Base-by-base conservation (phyloP, 2,797 vertebrate species). In the Setipinna tenuifilis region DNA sequence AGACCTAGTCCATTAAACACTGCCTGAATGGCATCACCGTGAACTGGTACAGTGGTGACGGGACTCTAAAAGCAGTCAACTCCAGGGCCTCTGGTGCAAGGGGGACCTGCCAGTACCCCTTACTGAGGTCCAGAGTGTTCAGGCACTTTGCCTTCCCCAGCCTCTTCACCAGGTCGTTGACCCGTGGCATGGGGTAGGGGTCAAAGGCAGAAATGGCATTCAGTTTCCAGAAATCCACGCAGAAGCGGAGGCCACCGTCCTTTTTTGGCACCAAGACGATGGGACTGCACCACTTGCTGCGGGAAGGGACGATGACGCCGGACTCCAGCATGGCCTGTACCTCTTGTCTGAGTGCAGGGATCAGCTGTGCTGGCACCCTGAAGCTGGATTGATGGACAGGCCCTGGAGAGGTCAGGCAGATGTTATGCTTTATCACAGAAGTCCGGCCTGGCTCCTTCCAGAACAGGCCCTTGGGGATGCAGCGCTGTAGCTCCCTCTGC, bases 251-350 rank as follows among this genome's bases (percentile, higher is more conserved):
- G 3, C 57, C 57, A 59, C 57, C 57, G 3, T 59, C 57, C 14
- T 59, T 59, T 14, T n/a, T n/a, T n/a, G n/a, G n/a, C n/a, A n/a
- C n/a, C n/a, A n/a, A n/a, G 57, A 59, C 19, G 21, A 58, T n/a
- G n/a, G 78, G 78, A 31, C 78, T 81, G 6, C 78, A 19, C 80
- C 44, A 81, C 78, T 82, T 25, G 14, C 41, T 82, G 41, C n/a
- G 10, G 0, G 35, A 82, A 16, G 44, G 16, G 11, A 16, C 41
- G 11, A 82, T 82, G 41, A 82, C 16, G 6, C 3, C 78, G 2
- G 6, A 9, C 35, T 44, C 14, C 31, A 46, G 44, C 80, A 82
- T 50, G 35, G 35, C 35, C 35, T 41, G 35, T n/a, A 54, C 21
- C 10, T 21, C n/a, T 17, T 19, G 17, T 5, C 5, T 41, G 6